phyloP scores from a whole-genome alignment of 2,797 vertebrate genomes.

The Ammospiza maritima region DNA sequence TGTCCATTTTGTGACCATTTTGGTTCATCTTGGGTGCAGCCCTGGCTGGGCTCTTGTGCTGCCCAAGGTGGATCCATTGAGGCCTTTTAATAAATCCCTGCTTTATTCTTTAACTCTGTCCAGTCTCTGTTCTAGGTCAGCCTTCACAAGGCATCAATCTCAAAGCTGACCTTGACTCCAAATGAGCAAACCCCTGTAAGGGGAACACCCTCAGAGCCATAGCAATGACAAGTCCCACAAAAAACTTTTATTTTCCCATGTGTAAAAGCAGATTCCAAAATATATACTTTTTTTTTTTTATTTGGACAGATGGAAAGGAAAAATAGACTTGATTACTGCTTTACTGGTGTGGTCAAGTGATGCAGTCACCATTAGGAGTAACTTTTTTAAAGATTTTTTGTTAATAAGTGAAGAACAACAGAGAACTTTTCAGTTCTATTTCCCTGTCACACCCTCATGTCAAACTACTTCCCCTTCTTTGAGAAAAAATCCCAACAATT shows the following conservation, averaged over 20 bases:
- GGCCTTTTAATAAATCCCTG: not conserved
- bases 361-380: not conserved
- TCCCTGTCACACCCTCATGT: not conserved
- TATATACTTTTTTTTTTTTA: rapidly evolving
- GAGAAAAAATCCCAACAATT: not conserved
- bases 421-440: not conserved
- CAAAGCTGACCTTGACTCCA: not conserved
- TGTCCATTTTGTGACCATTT: not conserved
- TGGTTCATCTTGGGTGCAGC: not conserved
- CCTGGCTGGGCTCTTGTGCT: not conserved
- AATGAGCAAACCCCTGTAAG: not conserved
- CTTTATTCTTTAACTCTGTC: not conserved
- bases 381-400: not conserved
- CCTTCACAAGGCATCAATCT: not conserved
- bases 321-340: not conserved
- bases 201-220: not conserved
- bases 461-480: not conserved
- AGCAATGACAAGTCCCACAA: not conserved
- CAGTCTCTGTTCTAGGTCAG: not conserved
- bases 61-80: not conserved
- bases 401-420: not conserved
- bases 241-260: not conserved
- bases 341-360: not conserved
- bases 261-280: not conserved
- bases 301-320: not conserved